phyloP scores from a whole-genome alignment of 2,888 invertebrate species.

The Drosophila hamatofila region DNA sequence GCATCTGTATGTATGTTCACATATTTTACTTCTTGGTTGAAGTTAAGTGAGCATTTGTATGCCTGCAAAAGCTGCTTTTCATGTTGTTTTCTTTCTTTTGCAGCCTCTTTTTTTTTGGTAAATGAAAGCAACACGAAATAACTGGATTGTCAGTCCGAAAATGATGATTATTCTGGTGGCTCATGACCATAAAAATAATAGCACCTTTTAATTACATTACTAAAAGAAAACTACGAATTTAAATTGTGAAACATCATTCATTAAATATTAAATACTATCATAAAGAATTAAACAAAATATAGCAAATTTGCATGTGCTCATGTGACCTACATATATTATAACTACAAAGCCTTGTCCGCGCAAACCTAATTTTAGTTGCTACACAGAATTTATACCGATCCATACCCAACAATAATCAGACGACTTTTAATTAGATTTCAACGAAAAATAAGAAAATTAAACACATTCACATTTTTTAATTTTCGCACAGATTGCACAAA shows the following conservation, averaged over 20 bases:
- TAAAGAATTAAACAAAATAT: conserved; percentile 4
- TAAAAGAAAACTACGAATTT: not conserved
- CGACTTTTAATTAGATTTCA: not conserved
- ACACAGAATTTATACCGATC: conserved; percentile 23
- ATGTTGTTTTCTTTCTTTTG: conserved; percentile 57
- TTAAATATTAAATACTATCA: not conserved
- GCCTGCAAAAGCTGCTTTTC: conserved; percentile 62
- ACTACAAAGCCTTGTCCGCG: conserved; percentile 9
- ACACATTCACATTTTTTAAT: conserved; percentile 1
- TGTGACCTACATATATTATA: conserved; percentile 27
- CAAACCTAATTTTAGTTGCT: conserved; percentile 35
- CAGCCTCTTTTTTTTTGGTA: conserved; percentile 55
- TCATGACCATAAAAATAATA: not conserved
- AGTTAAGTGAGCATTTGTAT: conserved; percentile 65
- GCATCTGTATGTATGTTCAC: conserved; percentile 32
- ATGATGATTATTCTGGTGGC: conserved; percentile 51
- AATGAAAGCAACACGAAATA: conserved; percentile 72
- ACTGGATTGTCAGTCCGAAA: conserved; percentile 40
- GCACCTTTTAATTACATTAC: not conserved
- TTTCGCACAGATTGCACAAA: conserved; percentile 19
- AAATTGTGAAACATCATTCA: not conserved
- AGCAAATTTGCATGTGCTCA: conserved; percentile 22
- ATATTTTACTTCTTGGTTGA: conserved; percentile 74
- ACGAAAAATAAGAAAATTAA: not conserved
- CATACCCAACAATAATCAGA: conserved; percentile 8